These are phyloP conservation scores for Hippocampus abdominalis DNA, from an alignment of 2,113 vertebrate species.

Conservation along the genomic window DNA sequence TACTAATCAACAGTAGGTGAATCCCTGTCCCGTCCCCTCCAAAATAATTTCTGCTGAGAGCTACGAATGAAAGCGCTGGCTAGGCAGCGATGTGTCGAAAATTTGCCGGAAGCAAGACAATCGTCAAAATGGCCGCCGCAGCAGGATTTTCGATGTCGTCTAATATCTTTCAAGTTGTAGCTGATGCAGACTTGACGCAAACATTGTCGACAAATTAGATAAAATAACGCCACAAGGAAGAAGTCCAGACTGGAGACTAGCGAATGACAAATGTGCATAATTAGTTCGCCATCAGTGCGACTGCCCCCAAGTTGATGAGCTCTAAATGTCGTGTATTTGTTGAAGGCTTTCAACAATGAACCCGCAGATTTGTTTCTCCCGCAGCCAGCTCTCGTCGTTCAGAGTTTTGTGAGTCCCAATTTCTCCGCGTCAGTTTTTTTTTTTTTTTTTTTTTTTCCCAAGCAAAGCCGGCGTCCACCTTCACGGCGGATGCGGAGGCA, in stretches of 20 bases:
- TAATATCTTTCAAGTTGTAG: constrained; percentile 1
- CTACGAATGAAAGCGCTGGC: not conserved
- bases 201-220: not conserved
- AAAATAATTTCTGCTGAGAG: not conserved
- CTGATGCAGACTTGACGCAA: not conserved
- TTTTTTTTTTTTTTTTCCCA: no score
- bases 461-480: not conserved
- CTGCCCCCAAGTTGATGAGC: not conserved
- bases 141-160: not conserved
- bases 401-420: not conserved
- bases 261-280: not conserved
- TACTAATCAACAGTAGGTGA: not conserved
- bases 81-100: not conserved
- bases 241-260: not conserved
- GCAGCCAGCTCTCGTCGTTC: not conserved
- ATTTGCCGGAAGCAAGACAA: not conserved
- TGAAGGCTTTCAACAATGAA: not conserved
- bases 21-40: not conserved
- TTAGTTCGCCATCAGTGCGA: not conserved
- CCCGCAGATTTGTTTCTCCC: not conserved
- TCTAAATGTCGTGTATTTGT: not conserved
- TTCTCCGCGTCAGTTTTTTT: not conserved
- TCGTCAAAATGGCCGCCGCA: not conserved
- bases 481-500: not conserved
- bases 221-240: not conserved